Evolutionary conservation across 2,113 vertebrate species (phyloP).

Genomic region (Pitta sordida): DNA sequence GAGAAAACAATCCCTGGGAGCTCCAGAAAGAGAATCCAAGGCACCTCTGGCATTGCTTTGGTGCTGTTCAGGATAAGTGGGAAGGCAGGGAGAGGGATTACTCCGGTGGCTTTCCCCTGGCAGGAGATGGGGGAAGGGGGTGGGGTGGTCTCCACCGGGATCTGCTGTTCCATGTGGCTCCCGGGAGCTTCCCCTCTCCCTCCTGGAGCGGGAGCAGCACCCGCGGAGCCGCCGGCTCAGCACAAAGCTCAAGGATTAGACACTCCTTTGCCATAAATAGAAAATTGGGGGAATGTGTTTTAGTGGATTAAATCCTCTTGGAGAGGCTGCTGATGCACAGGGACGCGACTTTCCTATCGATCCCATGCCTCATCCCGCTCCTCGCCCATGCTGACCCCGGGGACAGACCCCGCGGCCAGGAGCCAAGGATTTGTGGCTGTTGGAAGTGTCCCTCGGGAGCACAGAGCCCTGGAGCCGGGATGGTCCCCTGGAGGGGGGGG

Average conservation of each 20-base stretch:
- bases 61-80: not conserved
- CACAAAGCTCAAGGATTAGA: not conserved
- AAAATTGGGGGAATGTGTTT: not conserved
- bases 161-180: not conserved
- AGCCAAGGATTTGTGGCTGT: fast-evolving
- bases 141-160: fast-evolving
- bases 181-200: not conserved
- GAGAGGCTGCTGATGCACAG: not conserved
- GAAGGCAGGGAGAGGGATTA: not conserved
- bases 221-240: not conserved
- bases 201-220: not conserved
- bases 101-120: not conserved
- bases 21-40: not conserved
- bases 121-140: too few species aligned
- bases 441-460: fast-evolving
- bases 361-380: not conserved
- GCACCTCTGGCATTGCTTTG: not conserved
- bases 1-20: not conserved
- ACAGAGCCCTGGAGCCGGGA: not conserved
- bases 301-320: not conserved
- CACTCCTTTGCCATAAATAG: constrained; percentile 29
- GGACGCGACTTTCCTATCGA: not conserved
- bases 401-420: not conserved
- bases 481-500: not conserved
- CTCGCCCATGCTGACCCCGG: not conserved